A percentile compares a stretch with the other conserved stretches of the same genome.
These are phyloP conservation scores for Philopotamus ludificatus DNA, from an alignment of 1,140 invertebrate species.

Conservation along the genomic window DNA sequence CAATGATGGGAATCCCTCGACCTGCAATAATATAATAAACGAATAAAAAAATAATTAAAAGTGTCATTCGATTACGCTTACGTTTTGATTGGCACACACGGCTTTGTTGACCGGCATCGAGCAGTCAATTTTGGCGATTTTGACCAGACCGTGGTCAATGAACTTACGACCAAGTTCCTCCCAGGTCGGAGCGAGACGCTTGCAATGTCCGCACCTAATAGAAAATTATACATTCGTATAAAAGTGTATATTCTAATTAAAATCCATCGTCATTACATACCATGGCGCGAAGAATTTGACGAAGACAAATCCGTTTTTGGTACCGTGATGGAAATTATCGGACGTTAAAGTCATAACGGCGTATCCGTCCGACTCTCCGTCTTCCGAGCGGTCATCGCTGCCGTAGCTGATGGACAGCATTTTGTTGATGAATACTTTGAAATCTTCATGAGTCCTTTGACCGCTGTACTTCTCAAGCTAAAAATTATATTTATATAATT, in stretches of 20 bases:
- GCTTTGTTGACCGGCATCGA: slow-evolving; percentile 60
- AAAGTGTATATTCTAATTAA: no score
- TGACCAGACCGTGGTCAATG: slow-evolving; percentile 53
- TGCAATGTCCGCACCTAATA: slow-evolving; percentile 68
- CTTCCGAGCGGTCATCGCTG: slow-evolving; percentile 33
- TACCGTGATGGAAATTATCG: slow-evolving; percentile 65
- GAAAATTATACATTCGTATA: no score
- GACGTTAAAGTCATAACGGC: slow-evolving; percentile 61
- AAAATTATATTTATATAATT: no score
- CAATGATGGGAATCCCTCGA: slow-evolving; percentile 69
- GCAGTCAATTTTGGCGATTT: slow-evolving; percentile 73
- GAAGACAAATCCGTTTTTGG: slow-evolving; percentile 66
- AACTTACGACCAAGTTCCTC: slow-evolving; percentile 69
- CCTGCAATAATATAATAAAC: slow-evolving; percentile 48
- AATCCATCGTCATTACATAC: no score
- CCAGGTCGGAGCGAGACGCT: slow-evolving; percentile 69
- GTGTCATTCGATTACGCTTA: slow-evolving; percentile 43
- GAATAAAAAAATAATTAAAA: slow-evolving; percentile 12
- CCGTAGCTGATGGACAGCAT: slow-evolving; percentile 54
- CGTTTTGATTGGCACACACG: slow-evolving; percentile 67
- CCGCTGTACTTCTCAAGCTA: slow-evolving; percentile 77
- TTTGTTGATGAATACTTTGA: slow-evolving; percentile 65
- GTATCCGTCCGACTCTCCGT: slow-evolving; percentile 43
- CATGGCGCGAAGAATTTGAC: slow-evolving; percentile 80
- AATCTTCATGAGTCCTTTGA: slow-evolving; percentile 60